Base-by-base conservation (phyloP, 2,113 vertebrate genomes). In the Dermatemys mawii region DNA sequence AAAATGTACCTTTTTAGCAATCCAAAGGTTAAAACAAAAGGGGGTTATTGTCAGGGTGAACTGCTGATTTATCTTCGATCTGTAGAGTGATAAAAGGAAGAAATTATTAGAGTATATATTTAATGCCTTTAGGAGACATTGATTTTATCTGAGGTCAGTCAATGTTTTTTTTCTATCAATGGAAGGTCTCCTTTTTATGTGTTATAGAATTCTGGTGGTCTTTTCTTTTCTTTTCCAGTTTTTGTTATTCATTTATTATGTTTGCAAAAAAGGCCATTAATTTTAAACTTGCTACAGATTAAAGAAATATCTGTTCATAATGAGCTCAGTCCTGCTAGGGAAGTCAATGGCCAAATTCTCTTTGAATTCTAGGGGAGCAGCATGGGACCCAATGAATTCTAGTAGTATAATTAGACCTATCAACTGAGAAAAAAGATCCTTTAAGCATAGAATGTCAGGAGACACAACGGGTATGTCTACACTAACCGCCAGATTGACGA, bases 81-180 rank as follows among this genome's bases (percentile, higher is more conserved):
- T 93, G 49, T 80, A 63, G 86, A 75, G 78, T 38, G 82, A 73
- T 88, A 88, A 94, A 75, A 95, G 46, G 63, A 96, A 70, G 90
- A 85, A 51, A 84, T 50, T 88, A 82, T 89, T 84, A 87, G 1
- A 86, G 54, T 22, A 86, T 94, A 94, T 60, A 90, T 46, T 89
- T 76, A 82, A 55, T 46, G 49, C 83, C 73, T 96, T 88, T 49
- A 75, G 57, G 67, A 57, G 86, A 88, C 48, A 84, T 48, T 48
- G 54, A 92, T 49, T 95, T 88, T 78, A 84, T 90, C 91, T 95
- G 70, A 96, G 89, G 10, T 35, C 83, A 83, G 10, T 90, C 35
- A 79, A 32, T 73, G 44, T 49, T 83, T 27, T 67, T 67, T 91
- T 93, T 92, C 81, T 46, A 78, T 32, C 80, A 91, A 92, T 87